Evolutionary conservation across 1,140 invertebrate genomes (phyloP).

Genomic region (Lucilia cuprina): DNA sequence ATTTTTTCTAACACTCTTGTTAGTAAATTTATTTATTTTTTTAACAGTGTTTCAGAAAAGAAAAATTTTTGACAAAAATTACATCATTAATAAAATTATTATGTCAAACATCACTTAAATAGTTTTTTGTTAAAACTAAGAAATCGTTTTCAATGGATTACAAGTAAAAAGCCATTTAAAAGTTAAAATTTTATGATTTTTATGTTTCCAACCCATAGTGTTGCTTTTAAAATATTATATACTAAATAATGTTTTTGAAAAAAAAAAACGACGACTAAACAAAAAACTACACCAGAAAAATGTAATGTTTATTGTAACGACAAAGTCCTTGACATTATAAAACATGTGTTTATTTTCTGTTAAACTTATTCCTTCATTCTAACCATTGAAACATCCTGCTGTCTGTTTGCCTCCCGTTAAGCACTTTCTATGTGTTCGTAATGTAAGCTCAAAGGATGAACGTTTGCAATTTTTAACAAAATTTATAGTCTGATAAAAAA

Average conservation of each 20-base stretch:
- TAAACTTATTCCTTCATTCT: neutral
- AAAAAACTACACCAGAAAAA: neutral
- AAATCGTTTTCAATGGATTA: no score
- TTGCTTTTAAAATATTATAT: neutral
- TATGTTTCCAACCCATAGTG: neutral
- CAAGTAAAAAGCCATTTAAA: no score
- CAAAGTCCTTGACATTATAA: conserved; percentile 33
- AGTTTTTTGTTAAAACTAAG: no score
- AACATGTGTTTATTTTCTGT: conserved; percentile 6
- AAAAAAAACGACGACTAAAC: neutral
- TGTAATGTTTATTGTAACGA: conserved; percentile 29
- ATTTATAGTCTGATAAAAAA: conserved; percentile 20
- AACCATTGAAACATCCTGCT: neutral
- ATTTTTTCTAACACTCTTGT: neutral
- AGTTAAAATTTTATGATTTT: no score
- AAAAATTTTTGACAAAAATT: no score
- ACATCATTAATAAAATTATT: no score
- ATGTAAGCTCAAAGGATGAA: conserved; percentile 26
- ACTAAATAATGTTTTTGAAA: neutral
- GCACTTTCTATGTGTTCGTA: neutral
- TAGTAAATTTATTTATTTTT: neutral
- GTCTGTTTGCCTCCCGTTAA: neutral
- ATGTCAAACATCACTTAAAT: no score
- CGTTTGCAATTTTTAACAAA: conserved; percentile 33
- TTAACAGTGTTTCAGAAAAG: neutral